Evolutionary conservation across 2,888 invertebrate genomes (phyloP).

Genomic region (Cyclophora punctaria): DNA sequence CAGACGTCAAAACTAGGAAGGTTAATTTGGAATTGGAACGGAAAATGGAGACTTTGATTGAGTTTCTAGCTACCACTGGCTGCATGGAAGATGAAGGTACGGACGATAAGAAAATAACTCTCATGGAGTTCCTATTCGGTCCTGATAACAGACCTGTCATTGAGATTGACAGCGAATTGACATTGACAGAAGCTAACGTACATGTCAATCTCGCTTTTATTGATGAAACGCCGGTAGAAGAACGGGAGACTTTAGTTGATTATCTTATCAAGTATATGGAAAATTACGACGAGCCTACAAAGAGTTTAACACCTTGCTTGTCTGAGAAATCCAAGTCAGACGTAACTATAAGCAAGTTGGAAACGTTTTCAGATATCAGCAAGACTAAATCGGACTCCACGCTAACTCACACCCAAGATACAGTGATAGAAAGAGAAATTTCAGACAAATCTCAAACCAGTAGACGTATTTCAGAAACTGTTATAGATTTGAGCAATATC

Average conservation of each 20-base stretch:
- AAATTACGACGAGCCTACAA: slow-evolving; percentile 41
- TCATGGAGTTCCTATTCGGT: slow-evolving; percentile 68
- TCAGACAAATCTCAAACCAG: slow-evolving; percentile 36
- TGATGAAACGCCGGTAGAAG: slow-evolving; percentile 64
- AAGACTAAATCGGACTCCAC: slow-evolving; percentile 69
- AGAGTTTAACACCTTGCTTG: slow-evolving; percentile 52
- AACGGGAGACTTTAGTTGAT: slow-evolving; percentile 58
- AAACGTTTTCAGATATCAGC: slow-evolving; percentile 62
- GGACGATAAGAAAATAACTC: slow-evolving; percentile 61
- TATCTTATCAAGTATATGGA: slow-evolving; percentile 69
- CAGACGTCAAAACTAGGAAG: slow-evolving; percentile 42
- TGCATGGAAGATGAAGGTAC: slow-evolving; percentile 56
- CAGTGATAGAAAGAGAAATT: slow-evolving; percentile 50
- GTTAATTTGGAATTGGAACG: slow-evolving; percentile 60
- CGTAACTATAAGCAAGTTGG: slow-evolving; percentile 60
- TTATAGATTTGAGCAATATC: slow-evolving; percentile 54
- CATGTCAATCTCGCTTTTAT: slow-evolving; percentile 60
- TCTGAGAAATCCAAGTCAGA: slow-evolving; percentile 68
- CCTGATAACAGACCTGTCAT: slow-evolving; percentile 51
- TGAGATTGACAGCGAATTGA: slow-evolving; percentile 44
- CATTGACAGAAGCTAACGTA: slow-evolving; percentile 53
- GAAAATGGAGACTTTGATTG: slow-evolving; percentile 69
- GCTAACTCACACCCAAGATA: slow-evolving; percentile 62
- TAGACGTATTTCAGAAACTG: slow-evolving; percentile 59
- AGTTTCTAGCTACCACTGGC: slow-evolving; percentile 61